These are phyloP conservation scores for Chelonus formosanus DNA, from an alignment of 2,888 invertebrate genomes.

Conservation along the genomic window DNA sequence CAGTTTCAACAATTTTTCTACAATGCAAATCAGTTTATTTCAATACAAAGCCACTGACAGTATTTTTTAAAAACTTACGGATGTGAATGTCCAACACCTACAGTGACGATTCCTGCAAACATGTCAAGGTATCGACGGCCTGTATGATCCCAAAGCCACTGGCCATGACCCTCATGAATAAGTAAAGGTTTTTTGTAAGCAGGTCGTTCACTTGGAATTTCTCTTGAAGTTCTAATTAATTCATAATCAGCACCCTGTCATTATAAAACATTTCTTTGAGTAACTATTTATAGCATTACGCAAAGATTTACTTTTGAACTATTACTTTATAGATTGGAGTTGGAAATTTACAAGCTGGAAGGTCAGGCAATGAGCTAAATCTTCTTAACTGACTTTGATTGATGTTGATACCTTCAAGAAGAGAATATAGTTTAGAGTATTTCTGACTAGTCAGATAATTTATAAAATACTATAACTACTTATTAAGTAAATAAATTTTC, in stretches of 20 bases:
- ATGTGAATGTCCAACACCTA: conserved; percentile 97
- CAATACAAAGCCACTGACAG: not conserved
- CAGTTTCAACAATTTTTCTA: conserved; percentile 85
- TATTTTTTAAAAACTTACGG: conserved; percentile 77
- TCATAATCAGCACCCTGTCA: conserved; percentile 72
- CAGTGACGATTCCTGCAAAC: conserved; percentile 96
- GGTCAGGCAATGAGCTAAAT: conserved; percentile 37
- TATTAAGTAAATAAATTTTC: no score
- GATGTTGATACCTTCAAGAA: not conserved
- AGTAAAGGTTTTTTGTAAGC: conserved; percentile 86
- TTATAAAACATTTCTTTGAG: conserved; percentile 1
- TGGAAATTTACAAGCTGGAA: conserved; percentile 42
- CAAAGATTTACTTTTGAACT: not conserved
- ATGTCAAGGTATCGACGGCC: conserved; percentile 92
- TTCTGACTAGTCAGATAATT: conserved; percentile 21
- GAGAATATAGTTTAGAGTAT: conserved; percentile 13
- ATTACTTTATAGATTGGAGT: conserved; percentile 45
- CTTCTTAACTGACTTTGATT: conserved; percentile 42
- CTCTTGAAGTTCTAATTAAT: conserved; percentile 68
- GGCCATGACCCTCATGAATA: conserved; percentile 87
- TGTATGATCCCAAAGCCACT: conserved; percentile 89
- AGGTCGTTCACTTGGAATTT: conserved; percentile 75
- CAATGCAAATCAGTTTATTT: conserved; percentile 43
- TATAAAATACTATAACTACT: not conserved
- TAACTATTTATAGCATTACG: not conserved